Conservation (phyloP, 2,888 invertebrate genomes). For the Acrobasis consociella region DNA sequence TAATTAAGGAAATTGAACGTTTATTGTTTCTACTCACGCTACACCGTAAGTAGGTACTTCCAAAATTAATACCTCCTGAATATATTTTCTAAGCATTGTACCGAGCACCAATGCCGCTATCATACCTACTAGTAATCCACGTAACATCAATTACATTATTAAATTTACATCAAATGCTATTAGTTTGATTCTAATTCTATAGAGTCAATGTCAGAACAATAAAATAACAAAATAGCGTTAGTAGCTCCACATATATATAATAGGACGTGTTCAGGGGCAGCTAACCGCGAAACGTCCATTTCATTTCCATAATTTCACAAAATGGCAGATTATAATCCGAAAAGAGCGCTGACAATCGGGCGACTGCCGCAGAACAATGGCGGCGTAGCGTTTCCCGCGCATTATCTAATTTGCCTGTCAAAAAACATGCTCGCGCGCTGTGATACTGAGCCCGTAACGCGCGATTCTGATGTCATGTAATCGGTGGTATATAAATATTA, state of each 20-base stretch:
- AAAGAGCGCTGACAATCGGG: slow-evolving; percentile 71
- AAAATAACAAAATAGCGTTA: slow-evolving; percentile 60
- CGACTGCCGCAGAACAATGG: slow-evolving; percentile 69
- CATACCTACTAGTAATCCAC: not conserved
- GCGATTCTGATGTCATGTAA: slow-evolving; percentile 15
- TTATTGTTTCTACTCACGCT: slow-evolving; percentile 19
- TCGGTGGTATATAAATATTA: slow-evolving; percentile 41
- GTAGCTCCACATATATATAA: slow-evolving; percentile 36
- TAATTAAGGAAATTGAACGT: slow-evolving; percentile 20
- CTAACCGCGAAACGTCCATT: slow-evolving; percentile 80
- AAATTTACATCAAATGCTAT: slow-evolving; percentile 5
- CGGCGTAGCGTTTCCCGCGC: slow-evolving; percentile 59
- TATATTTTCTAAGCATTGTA: too few relatives aligned
- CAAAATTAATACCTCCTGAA: slow-evolving; percentile 5
- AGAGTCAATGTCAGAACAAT: slow-evolving; percentile 60
- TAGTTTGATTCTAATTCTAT: not conserved
- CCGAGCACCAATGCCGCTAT: too few relatives aligned
- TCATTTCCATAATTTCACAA: slow-evolving; percentile 78
- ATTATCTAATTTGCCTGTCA: slow-evolving; percentile 80
- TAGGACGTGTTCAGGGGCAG: slow-evolving; percentile 54
- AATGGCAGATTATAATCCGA: slow-evolving; percentile 76
- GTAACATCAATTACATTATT: not conserved
- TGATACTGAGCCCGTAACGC: slow-evolving; percentile 7
- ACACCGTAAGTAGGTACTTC: slow-evolving; percentile 11
- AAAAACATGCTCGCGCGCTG: slow-evolving; percentile 61